Conservation (phyloP, 2,888 invertebrate species). For the Dryomyza anilis region DNA sequence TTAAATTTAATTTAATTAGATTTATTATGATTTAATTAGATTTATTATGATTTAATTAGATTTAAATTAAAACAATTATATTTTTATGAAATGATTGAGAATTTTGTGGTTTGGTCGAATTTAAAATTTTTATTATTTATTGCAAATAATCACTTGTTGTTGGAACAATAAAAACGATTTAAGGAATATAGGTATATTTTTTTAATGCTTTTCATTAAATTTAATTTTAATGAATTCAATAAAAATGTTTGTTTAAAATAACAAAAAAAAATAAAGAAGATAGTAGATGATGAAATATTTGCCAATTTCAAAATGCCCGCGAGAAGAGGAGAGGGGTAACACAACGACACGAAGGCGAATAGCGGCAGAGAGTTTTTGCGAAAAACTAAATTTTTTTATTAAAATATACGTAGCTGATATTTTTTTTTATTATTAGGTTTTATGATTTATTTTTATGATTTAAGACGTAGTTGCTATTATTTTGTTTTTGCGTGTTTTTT, state of each 20-base stretch:
- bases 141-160: constrained; percentile 37
- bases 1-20: too few species aligned
- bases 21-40: too few species aligned
- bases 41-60: too few species aligned
- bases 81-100: neutral
- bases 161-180: constrained; percentile 28
- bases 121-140: constrained; percentile 41
- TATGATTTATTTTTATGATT: neutral
- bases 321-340: neutral
- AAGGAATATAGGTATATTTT: neutral
- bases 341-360: neutral
- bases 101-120: constrained; percentile 17
- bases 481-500: neutral
- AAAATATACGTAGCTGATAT: constrained; percentile 11
- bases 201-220: constrained; percentile 24
- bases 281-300: neutral
- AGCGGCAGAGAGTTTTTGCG: neutral
- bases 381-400: neutral
- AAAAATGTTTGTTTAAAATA: constrained; percentile 15
- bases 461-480: neutral
- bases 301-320: neutral
- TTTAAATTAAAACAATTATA: too few species aligned
- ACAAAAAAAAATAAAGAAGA: neutral
- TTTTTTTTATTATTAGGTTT: neutral
- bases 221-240: constrained; percentile 20